Conservation (phyloP, 2,113 vertebrate genomes). For the Emydocephalus ijimae region DNA sequence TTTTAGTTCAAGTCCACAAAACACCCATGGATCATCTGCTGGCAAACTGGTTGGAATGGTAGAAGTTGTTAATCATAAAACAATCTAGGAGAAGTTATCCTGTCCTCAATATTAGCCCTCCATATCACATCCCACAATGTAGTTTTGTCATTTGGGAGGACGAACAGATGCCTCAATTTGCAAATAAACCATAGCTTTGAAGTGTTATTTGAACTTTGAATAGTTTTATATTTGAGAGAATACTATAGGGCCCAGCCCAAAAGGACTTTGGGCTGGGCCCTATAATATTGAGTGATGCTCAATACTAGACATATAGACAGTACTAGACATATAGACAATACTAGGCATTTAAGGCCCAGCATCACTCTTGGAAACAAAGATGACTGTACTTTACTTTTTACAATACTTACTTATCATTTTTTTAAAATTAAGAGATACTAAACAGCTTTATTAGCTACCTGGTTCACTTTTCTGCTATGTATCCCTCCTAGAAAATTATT, state of each 20-base stretch:
- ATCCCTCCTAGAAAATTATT: not conserved
- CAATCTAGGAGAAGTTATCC: not conserved
- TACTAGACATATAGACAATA: not conserved
- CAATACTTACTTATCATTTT: not conserved
- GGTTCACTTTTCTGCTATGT: not conserved
- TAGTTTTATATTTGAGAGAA: not conserved
- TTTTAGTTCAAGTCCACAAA: not conserved
- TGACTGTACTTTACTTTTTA: not conserved
- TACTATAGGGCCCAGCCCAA: not conserved
- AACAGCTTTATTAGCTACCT: not conserved
- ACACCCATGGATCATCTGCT: not conserved
- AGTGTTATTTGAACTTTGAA: not conserved
- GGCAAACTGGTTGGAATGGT: not conserved
- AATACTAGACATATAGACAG: not conserved
- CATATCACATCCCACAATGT: not conserved
- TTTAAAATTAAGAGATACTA: not conserved
- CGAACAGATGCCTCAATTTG: not conserved
- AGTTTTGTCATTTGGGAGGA: not conserved
- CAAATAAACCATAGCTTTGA: not conserved
- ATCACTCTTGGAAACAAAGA: not conserved
- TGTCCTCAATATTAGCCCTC: not conserved
- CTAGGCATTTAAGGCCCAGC: not conserved
- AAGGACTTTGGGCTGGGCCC: not conserved
- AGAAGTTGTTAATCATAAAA: not conserved
- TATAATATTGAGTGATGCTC: too few species aligned